Conservation (phyloP, 2,888 invertebrate genomes). For the Cheilosia grossa region DNA sequence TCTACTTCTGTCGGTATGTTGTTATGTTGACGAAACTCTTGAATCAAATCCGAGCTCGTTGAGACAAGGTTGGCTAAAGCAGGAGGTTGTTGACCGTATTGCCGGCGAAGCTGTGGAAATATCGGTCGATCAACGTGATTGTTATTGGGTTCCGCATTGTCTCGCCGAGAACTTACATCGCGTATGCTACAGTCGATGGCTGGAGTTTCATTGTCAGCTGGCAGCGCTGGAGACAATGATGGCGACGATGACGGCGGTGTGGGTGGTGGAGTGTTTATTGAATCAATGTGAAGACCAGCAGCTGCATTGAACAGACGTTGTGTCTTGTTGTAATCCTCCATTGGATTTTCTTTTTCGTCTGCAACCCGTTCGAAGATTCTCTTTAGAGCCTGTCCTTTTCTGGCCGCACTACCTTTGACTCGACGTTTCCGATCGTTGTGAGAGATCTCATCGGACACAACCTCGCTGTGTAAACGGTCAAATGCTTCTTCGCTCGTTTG, state of each 20-base stretch:
- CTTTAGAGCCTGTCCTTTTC: constrained; percentile 30
- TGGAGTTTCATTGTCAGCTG: constrained; percentile 14
- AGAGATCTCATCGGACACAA: not conserved
- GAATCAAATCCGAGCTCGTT: constrained; percentile 9
- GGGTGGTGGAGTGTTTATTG: constrained; percentile 59
- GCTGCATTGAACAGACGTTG: constrained; percentile 24
- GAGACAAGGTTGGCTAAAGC: not conserved
- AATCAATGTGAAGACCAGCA: constrained; percentile 42
- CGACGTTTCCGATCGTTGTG: constrained; percentile 19
- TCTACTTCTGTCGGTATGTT: constrained; percentile 27
- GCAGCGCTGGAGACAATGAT: constrained; percentile 15
- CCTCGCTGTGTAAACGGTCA: not conserved
- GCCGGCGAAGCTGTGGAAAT: not conserved
- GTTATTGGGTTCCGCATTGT: constrained; percentile 16
- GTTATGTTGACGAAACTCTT: constrained; percentile 26
- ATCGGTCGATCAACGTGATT: constrained; percentile 4
- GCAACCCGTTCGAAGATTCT: constrained; percentile 36
- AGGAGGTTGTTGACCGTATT: not conserved
- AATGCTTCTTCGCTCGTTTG: not conserved
- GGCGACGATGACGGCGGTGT: constrained; percentile 55
- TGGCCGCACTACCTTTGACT: constrained; percentile 10
- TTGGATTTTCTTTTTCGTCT: not conserved
- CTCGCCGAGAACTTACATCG: not conserved
- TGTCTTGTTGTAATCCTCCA: not conserved
- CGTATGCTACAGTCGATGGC: constrained; percentile 14